Base-by-base conservation (phyloP, 1,140 invertebrate genomes). In the Thrips palmi region DNA sequence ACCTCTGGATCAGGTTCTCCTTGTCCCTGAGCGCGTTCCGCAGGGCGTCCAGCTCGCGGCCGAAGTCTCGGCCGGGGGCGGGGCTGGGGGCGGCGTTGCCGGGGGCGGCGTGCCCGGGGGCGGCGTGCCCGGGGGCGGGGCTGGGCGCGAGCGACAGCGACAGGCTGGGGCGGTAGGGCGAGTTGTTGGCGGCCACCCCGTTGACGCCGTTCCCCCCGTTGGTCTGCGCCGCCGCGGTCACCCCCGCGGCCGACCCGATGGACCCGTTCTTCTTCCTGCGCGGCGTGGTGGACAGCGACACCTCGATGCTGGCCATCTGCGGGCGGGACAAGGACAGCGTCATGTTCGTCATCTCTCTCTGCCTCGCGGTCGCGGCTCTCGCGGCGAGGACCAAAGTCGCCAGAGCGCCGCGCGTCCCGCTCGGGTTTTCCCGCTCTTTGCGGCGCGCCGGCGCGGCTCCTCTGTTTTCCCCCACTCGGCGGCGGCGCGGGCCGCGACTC, bases 301-400 rank as follows among this genome's bases (percentile, higher is more conserved):
- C 78, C 53, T 83, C 79, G 44, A 85, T 83, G 45, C 70, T 82
- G 21, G 80, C 79, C 80, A 85, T 85, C 80, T 83, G 51, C 18
- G 61, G 60, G 18, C 12, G 18, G 4, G n/a, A 38, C 4, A 36
- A 20, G 12, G 6, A 38, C 12, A 30, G 17, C 10, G 33, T 20
- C 6, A 11, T 35, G n/a, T n/a, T n/a, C n/a, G n/a, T n/a, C n/a
- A n/a, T n/a, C n/a, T n/a, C n/a, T n/a, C n/a, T n/a, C n/a, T n/a
- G n/a, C n/a, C n/a, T n/a, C n/a, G n/a, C n/a, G n/a, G n/a, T n/a
- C n/a, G n/a, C n/a, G n/a, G n/a, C n/a, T n/a, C n/a, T n/a, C n/a
- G n/a, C n/a, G n/a, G n/a, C n/a, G n/a, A n/a, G n/a, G n/a, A n/a
- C n/a, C n/a, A n/a, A n/a, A n/a, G n/a, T n/a, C n/a, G n/a, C n/a